Evolutionary conservation across 1,140 invertebrate genomes (phyloP).

Genomic region (Drosophila pseudoananassae): DNA sequence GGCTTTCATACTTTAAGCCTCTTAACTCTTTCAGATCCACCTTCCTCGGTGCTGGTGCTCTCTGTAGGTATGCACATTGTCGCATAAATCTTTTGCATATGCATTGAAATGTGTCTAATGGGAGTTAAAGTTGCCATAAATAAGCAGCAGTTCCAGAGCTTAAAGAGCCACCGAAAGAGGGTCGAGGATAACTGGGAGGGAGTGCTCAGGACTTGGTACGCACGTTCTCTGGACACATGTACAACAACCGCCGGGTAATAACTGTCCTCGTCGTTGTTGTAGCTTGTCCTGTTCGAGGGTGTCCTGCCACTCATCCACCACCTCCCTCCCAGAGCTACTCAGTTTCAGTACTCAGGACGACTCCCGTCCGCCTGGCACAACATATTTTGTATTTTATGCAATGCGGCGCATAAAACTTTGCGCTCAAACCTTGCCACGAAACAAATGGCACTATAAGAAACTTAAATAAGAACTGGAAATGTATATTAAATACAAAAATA

Average conservation of each 20-base stretch:
- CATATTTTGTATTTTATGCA: conserved; percentile 76
- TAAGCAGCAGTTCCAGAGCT: conserved; percentile 47
- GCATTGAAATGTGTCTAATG: conserved; percentile 77
- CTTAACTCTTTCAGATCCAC: conserved; percentile 5
- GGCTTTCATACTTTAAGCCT: neutral
- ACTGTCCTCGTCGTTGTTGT: conserved; percentile 42
- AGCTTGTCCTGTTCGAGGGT: conserved; percentile 35
- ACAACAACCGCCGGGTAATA: conserved; percentile 56
- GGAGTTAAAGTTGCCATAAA: conserved; percentile 79
- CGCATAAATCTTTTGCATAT: conserved; percentile 70
- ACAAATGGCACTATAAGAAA: conserved; percentile 1
- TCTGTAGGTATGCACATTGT: conserved; percentile 37
- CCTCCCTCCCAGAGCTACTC: neutral
- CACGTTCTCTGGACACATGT: conserved; percentile 48
- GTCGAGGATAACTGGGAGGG: conserved; percentile 11
- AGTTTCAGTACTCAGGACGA: conserved; percentile 24
- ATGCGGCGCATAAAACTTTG: conserved; percentile 71
- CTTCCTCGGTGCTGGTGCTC: conserved; percentile 14
- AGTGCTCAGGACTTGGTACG: conserved; percentile 35
- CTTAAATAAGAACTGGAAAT: neutral
- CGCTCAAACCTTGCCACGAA: conserved; percentile 42
- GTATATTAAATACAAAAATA: neutral
- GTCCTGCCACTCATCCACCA: neutral
- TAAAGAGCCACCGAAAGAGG: conserved; percentile 19
- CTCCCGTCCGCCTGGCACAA: conserved; percentile 36